Evolutionary conservation across 2,888 invertebrate genomes (phyloP), one percentile per base, ranked within the genome.

Genomic region (Dorcus parallelipipedus): DNA sequence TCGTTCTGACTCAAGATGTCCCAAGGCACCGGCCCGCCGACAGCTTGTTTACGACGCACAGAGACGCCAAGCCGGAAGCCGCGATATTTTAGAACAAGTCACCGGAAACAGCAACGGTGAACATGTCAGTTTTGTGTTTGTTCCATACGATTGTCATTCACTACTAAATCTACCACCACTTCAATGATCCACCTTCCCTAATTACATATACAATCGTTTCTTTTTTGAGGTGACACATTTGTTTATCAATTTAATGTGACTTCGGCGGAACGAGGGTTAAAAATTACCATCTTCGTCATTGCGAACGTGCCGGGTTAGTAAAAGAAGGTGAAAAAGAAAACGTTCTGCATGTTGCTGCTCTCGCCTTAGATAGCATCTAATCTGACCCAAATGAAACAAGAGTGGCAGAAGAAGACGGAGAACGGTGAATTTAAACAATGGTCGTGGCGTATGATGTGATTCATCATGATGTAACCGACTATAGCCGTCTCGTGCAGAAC

Each of bases 1-100:
- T 45, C 45, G 17, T 45, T 45, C 20, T 23, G 45, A 45, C 45
- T 45, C 20, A 45, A 45, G 45, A 45, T 60, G 57, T 64, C 67
- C 64, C 66, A 59, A 64, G 63, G 61, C 61, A 62, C 63, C 56
- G 56, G 60, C 60, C 63, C 64, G 67, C 67, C 69, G 70, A 71
- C 71, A 70, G 68, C 67, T 70, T 71, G 71, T 71, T 71, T 72
- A 71, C 69, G 67, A 71, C 67, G 68, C 61, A 59, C 54, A 56
- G 63, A 69, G 69, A 68, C 67, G 67, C 69, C 69, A 68, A 64
- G 58, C 63, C 69, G 72, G 69, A 70, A 69, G 68, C 63, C 64
- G 66, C 67, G 66, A 69, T 71, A 69, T 68, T 69, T 71, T 68
- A 68, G 67, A 68, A 69, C 69, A 68, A 67, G 64, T 66, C 58